Percentiles rank a stretch among this genome's conserved stretches.
Evolutionary conservation across 2,888 invertebrate genomes (phyloP).

Genomic region (Philaethria dido): DNA sequence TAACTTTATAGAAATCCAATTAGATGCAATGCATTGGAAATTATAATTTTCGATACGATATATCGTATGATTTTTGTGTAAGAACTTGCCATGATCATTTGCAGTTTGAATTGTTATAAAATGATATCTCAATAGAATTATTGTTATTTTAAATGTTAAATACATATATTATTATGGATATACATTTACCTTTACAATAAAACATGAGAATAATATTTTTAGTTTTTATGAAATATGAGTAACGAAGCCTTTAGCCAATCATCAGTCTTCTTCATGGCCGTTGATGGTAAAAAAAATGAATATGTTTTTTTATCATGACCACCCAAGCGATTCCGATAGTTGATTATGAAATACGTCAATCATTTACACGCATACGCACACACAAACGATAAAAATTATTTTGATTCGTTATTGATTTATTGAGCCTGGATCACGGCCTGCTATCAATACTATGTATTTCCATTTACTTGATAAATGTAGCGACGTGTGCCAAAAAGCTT

Average conservation of each 20-base stretch:
- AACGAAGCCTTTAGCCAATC: background rate
- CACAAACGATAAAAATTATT: constrained; percentile 29
- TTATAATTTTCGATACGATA: no score
- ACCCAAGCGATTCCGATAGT: constrained; percentile 12
- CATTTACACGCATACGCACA: constrained; percentile 26
- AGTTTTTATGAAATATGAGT: background rate
- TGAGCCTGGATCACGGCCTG: constrained; percentile 26
- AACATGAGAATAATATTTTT: background rate
- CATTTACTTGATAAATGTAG: constrained; percentile 21
- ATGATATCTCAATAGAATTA: no score
- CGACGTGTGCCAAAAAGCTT: constrained; percentile 33
- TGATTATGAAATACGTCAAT: constrained; percentile 34
- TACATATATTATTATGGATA: no score
- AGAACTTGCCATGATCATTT: no score
- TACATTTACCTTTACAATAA: no score
- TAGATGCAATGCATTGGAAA: background rate
- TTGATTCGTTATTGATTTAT: constrained; percentile 38
- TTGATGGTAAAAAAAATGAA: constrained; percentile 1
- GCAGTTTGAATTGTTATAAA: no score
- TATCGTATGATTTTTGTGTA: background rate
- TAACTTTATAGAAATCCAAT: background rate
- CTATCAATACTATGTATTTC: constrained; percentile 13
- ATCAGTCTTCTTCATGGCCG: background rate
- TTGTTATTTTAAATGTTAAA: no score
- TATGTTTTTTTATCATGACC: constrained; percentile 11